Evolutionary conservation across 2,888 invertebrate species (phyloP).

Genomic region (Beris morrisii): DNA sequence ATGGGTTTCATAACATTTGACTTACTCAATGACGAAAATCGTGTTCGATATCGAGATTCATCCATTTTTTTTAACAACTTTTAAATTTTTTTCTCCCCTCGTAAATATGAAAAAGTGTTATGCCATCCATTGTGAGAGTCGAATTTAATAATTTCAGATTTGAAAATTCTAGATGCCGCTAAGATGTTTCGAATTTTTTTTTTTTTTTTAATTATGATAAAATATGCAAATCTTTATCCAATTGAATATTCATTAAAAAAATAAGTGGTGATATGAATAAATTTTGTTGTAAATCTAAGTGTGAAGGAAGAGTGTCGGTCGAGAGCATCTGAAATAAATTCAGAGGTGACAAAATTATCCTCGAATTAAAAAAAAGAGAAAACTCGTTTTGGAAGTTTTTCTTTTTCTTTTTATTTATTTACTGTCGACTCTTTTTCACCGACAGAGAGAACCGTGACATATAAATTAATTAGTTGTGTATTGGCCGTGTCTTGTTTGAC

Average conservation of each 20-base stretch:
- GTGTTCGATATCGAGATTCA: no score
- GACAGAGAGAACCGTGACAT: slow-evolving; percentile 21
- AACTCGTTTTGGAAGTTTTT: slow-evolving; percentile 2
- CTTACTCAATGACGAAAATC: no score
- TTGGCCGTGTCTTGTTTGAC: no score
- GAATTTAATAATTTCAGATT: no score
- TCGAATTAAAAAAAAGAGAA: slow-evolving; percentile 7
- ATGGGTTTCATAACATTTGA: no score
- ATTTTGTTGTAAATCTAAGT: slow-evolving; percentile 16
- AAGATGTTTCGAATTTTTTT: no score
- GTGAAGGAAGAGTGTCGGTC: slow-evolving; percentile 9
- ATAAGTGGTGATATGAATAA: slow-evolving; percentile 24
- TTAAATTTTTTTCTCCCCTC: no score
- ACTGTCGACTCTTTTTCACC: slow-evolving; percentile 18
- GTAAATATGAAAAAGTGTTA: no score
- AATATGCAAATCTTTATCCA: slow-evolving; percentile 16
- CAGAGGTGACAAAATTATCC: slow-evolving; percentile 8
- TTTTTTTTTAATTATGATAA: slow-evolving; percentile 26
- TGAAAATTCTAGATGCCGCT: no score
- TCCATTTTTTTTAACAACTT: no score
- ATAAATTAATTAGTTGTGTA: not conserved
- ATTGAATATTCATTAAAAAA: slow-evolving; percentile 12
- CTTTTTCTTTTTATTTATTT: slow-evolving; percentile 20
- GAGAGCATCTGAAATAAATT: not conserved
- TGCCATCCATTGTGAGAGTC: no score